Evolutionary conservation across 2,888 invertebrate species (phyloP).

Genomic region (Dorcus hopei): DNA sequence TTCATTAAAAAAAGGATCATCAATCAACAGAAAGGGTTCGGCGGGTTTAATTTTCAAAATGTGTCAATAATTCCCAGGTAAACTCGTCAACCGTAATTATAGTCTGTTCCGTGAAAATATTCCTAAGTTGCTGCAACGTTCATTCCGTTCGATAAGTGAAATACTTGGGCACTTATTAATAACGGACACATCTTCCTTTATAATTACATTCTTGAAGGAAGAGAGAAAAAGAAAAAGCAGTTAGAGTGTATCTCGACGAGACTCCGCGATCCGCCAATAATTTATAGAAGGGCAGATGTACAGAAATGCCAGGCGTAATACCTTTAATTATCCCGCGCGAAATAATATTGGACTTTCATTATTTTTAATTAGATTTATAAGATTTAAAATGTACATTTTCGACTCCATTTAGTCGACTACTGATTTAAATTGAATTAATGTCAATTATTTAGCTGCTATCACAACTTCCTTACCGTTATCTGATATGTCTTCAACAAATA

Average conservation of each 20-base stretch:
- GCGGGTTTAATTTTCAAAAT: too few species aligned
- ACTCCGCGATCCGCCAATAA: slow-evolving; percentile 16
- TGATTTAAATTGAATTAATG: too few species aligned
- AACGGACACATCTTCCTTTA: slow-evolving; percentile 8
- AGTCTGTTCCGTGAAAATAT: too few species aligned
- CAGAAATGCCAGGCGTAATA: slow-evolving; percentile 11
- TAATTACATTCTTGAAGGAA: slow-evolving; percentile 17
- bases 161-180: not conserved
- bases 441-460: too few species aligned
- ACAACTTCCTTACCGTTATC: too few species aligned
- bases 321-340: slow-evolving; percentile 12
- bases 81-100: too few species aligned
- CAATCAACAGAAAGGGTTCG: too few species aligned
- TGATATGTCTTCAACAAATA: too few species aligned
- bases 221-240: too few species aligned
- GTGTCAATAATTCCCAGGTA: too few species aligned
- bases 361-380: not conserved
- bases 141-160: not conserved
- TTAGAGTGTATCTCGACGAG: slow-evolving; percentile 7
- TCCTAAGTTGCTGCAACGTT: not conserved
- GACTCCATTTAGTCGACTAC: too few species aligned
- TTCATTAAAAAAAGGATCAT: too few species aligned
- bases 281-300: slow-evolving; percentile 13
- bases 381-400: not conserved
- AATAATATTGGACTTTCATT: not conserved